Evolutionary conservation across 64 coral and sea anemone species (phyloP).

Genomic region (Platygyra sinensis): DNA sequence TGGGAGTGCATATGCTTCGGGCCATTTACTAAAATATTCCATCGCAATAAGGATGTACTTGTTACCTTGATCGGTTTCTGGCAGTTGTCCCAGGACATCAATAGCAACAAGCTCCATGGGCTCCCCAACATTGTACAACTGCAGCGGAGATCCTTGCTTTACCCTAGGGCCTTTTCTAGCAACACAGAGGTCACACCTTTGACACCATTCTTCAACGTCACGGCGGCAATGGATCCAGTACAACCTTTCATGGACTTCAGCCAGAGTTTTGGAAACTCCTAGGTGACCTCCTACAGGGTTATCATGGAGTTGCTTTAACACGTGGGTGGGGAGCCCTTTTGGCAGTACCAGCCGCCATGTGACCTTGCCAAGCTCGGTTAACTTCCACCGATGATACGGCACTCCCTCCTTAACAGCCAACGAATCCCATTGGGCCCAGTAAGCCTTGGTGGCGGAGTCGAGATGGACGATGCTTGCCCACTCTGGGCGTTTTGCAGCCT

Average conservation of each 20-base stretch:
- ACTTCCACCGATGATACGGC: slow-evolving; percentile 12
- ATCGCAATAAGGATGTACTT: slow-evolving; percentile 41
- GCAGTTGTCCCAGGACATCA: slow-evolving; percentile 37
- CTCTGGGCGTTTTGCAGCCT: slow-evolving; percentile 8
- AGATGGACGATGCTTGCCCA: not conserved
- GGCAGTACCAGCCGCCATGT: not conserved
- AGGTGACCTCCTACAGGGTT: not conserved
- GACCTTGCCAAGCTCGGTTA: not conserved
- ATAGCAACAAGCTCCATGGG: slow-evolving; percentile 47
- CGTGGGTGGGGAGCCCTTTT: not conserved
- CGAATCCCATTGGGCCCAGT: slow-evolving; percentile 5
- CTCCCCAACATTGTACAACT: slow-evolving; percentile 41
- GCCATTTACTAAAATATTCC: slow-evolving; percentile 61
- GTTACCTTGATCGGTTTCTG: slow-evolving; percentile 1
- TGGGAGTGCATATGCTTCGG: slow-evolving; percentile 41
- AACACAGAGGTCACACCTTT: slow-evolving; percentile 30
- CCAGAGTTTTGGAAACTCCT: not conserved
- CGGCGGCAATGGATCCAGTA: slow-evolving; percentile 12
- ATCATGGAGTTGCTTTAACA: not conserved
- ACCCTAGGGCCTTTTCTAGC: slow-evolving; percentile 21
- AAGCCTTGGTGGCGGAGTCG: not conserved
- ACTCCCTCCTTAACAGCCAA: not conserved
- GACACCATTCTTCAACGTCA: slow-evolving; percentile 37
- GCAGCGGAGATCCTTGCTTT: slow-evolving; percentile 3
- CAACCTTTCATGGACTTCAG: not conserved